phyloP scores from a whole-genome alignment of 2,888 invertebrate species.

The Oscheius sp. region DNA sequence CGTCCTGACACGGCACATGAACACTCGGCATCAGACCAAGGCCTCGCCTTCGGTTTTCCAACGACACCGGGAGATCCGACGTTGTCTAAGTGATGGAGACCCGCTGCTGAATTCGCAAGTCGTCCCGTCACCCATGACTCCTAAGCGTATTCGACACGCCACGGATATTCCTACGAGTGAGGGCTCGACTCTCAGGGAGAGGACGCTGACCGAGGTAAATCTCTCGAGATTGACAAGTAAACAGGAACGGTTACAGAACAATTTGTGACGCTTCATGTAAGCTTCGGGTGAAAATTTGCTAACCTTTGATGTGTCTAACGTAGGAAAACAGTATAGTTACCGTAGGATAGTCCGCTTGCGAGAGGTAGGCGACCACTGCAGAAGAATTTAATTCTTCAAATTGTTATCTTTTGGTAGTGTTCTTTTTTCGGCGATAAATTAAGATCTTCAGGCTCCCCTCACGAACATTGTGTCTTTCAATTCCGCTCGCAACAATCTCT shows the following conservation, averaged over 20 bases:
- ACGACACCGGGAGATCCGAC: constrained; percentile 51
- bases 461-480: too few species aligned
- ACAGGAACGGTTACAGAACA: not conserved
- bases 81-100: constrained; percentile 39
- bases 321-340: not conserved
- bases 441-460: too few species aligned
- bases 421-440: too few species aligned
- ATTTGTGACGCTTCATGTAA: not conserved
- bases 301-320: not conserved
- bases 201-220: constrained; percentile 34
- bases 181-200: constrained; percentile 14
- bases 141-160: constrained; percentile 23
- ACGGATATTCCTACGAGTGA: constrained; percentile 20
- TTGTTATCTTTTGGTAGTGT: too few species aligned
- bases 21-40: constrained; percentile 65
- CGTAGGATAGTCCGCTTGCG: too few species aligned
- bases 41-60: constrained; percentile 49
- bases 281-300: not conserved
- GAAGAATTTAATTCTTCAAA: too few species aligned
- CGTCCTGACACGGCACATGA: constrained; percentile 71
- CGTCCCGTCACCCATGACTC: not conserved
- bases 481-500: too few species aligned
- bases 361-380: too few species aligned
- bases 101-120: constrained; percentile 1
- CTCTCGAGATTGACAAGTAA: too few species aligned